Evolutionary conservation across 2,888 invertebrate species (phyloP).

Genomic region (Zhuqinia jingwanae): DNA sequence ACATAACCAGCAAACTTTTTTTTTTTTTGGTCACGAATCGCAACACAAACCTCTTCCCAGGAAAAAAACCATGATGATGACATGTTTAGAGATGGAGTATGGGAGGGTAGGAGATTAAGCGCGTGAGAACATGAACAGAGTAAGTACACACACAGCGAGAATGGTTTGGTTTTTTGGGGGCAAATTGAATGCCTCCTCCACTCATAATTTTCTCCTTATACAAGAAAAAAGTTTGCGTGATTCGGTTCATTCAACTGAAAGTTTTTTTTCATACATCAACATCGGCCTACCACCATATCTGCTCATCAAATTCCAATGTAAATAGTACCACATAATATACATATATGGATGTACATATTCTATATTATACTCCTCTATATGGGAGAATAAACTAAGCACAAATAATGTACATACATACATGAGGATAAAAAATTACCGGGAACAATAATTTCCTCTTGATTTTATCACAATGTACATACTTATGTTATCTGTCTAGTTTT

Average conservation of each 20-base stretch:
- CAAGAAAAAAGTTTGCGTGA: constrained; percentile 28
- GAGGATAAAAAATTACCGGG: constrained; percentile 8
- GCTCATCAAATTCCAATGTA: constrained; percentile 13
- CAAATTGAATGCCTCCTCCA: constrained; percentile 26
- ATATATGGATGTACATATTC: not conserved
- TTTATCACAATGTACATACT: not conserved
- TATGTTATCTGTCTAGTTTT: not conserved
- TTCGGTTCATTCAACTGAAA: constrained; percentile 49
- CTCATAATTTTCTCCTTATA: constrained; percentile 8
- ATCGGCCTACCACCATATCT: constrained; percentile 6
- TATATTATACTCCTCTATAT: not conserved
- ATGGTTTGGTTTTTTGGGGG: not conserved
- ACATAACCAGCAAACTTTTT: not conserved
- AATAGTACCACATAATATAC: not conserved
- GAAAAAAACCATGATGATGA: too few species aligned
- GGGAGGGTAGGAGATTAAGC: constrained; percentile 4
- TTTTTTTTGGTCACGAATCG: constrained; percentile 35
- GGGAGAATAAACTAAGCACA: not conserved
- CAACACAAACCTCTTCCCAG: not conserved
- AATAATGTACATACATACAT: too few species aligned
- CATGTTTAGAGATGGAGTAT: too few species aligned
- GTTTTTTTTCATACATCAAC: constrained; percentile 14
- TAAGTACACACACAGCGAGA: not conserved
- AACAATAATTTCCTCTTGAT: not conserved
- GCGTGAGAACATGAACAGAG: constrained; percentile 17